Evolutionary conservation across 2,113 vertebrate species (phyloP).

Genomic region (Plecotus auritus): DNA sequence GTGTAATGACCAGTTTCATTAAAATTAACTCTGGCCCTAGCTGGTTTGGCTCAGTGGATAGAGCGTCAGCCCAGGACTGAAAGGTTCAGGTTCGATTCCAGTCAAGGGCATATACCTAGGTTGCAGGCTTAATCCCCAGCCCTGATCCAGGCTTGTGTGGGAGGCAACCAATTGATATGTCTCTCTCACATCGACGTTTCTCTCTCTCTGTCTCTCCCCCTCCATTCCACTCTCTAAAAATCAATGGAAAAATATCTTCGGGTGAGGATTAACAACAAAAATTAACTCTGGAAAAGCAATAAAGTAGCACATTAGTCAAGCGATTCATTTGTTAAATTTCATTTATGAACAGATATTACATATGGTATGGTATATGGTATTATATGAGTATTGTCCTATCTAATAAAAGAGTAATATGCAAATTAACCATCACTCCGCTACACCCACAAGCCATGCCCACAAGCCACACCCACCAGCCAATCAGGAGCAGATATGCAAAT

Average conservation of each 20-base stretch:
- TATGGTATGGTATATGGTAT: conserved; percentile 71
- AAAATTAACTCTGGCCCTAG: conserved; percentile 26
- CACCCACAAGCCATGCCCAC: too few species aligned
- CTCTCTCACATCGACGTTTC: not conserved
- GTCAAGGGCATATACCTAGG: too few species aligned
- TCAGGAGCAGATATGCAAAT: too few species aligned
- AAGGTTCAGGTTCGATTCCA: too few species aligned
- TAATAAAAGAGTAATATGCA: too few species aligned
- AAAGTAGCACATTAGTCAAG: conserved; percentile 40
- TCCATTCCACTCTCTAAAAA: not conserved
- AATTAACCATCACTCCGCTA: too few species aligned
- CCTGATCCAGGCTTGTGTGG: not conserved
- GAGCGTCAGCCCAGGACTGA: too few species aligned
- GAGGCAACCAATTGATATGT: not conserved
- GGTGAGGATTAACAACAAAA: not conserved
- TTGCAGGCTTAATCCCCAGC: not conserved
- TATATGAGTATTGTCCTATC: conserved; percentile 21
- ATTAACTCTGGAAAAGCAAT: conserved; percentile 42
- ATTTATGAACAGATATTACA: conserved; percentile 83
- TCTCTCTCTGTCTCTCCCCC: not conserved
- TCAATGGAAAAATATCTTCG: not conserved
- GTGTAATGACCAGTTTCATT: conserved; percentile 55
- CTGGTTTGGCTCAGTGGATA: too few species aligned
- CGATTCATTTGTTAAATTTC: conserved; percentile 77
- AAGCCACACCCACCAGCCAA: too few species aligned